These are phyloP conservation scores for Astatotilapia flaviijosephi DNA, from an alignment of 2,113 vertebrate genomes.

Conservation along the genomic window DNA sequence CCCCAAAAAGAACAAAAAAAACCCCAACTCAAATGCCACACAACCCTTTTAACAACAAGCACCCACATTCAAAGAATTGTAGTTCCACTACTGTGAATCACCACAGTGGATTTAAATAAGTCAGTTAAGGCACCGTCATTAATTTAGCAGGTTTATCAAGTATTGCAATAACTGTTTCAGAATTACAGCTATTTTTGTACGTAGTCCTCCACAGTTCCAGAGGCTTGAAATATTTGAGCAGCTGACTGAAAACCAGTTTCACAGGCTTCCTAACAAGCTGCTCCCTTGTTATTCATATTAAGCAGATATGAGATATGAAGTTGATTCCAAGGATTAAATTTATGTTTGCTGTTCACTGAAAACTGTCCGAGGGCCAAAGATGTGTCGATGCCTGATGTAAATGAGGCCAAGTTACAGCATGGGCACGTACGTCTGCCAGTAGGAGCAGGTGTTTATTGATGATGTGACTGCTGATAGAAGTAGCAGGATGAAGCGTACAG, in stretches of 20 bases:
- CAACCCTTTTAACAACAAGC: background rate
- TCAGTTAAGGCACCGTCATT: background rate
- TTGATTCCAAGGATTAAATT: background rate
- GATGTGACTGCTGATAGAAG: background rate
- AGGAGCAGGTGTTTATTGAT: background rate
- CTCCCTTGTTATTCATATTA: background rate
- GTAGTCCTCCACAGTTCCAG: background rate
- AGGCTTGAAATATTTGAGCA: background rate
- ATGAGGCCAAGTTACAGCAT: background rate
- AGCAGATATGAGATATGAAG: background rate
- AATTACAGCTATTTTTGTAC: background rate
- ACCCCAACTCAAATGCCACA: fast-evolving
- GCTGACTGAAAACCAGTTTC: background rate
- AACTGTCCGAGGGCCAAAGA: background rate
- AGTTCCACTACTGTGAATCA: background rate
- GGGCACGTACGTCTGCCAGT: background rate
- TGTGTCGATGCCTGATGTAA: background rate
- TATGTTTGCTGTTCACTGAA: background rate
- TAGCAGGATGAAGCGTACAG: fast-evolving
- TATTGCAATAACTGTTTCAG: background rate
- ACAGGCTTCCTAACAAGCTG: background rate
- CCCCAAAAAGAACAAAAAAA: background rate
- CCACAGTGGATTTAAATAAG: background rate
- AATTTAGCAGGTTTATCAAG: background rate
- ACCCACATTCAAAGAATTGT: background rate